phyloP scores from a whole-genome alignment of 2,888 invertebrate genomes.

The Acheta domesticus region DNA sequence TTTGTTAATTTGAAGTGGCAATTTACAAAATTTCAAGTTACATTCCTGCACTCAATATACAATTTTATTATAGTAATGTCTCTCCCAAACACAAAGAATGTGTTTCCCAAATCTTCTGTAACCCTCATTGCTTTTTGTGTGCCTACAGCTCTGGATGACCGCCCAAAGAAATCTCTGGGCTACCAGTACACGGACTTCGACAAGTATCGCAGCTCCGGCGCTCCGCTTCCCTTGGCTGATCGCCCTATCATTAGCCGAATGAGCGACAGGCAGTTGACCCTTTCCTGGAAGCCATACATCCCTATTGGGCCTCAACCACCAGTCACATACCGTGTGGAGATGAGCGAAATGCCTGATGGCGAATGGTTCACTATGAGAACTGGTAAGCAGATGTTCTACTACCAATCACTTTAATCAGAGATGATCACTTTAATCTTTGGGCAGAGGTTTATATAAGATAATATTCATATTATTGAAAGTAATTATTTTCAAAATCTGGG shows the following conservation, averaged over 20 bases:
- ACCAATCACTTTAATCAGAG: too few species aligned
- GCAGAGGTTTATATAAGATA: too few species aligned
- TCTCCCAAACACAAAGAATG: too few species aligned
- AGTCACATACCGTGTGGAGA: conserved; percentile 92
- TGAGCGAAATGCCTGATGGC: conserved; percentile 85
- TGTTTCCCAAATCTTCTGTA: too few species aligned
- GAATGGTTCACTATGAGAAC: conserved; percentile 88
- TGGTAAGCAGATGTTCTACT: conserved; percentile 48
- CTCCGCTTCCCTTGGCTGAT: conserved; percentile 84
- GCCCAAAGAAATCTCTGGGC: conserved; percentile 43
- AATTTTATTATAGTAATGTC: background rate
- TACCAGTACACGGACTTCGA: conserved; percentile 84
- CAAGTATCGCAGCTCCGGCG: conserved; percentile 75
- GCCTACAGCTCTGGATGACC: conserved; percentile 59
- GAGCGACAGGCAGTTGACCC: conserved; percentile 81
- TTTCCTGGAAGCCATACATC: conserved; percentile 93
- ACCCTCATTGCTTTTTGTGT: background rate
- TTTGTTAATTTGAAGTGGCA: too few species aligned
- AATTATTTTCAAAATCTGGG: too few species aligned
- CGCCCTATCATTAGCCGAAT: conserved; percentile 89
- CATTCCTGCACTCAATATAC: background rate
- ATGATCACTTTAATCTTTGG: too few species aligned
- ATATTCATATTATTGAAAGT: too few species aligned
- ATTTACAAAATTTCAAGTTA: background rate
- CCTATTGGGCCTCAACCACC: conserved; percentile 83